phyloP scores from a whole-genome alignment of 2,797 vertebrate species.

The Pristis pectinata region DNA sequence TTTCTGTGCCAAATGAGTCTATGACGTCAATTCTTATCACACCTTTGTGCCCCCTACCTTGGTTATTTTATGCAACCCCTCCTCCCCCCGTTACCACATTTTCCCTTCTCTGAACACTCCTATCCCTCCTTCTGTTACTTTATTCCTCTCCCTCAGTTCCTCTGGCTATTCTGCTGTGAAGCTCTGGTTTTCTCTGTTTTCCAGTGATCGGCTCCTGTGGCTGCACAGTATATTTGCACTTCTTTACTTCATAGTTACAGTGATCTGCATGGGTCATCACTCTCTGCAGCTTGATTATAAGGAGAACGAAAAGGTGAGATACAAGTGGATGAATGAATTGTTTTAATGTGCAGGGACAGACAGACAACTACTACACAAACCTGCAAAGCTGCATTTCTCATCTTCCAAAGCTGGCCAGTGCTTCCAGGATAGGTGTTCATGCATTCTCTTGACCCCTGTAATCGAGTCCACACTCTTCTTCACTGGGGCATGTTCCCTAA shows the following conservation, averaged over 20 bases:
- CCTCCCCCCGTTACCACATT: too few relatives aligned
- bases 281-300: slow-evolving; percentile 74
- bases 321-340: neutral
- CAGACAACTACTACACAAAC: neutral
- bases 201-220: slow-evolving; percentile 82
- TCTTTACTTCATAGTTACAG: slow-evolving; percentile 81
- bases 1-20: too few relatives aligned
- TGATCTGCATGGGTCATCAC: slow-evolving; percentile 86
- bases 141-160: neutral
- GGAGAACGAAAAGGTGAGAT: slow-evolving; percentile 78
- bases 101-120: neutral
- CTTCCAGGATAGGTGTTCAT: neutral
- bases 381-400: neutral
- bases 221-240: slow-evolving; percentile 83
- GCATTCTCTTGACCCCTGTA: neutral
- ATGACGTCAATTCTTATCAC: too few relatives aligned
- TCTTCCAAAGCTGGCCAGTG: neutral
- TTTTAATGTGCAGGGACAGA: neutral
- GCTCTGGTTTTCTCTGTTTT: neutral
- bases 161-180: neutral
- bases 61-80: too few relatives aligned
- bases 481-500: neutral
- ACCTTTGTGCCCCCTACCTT: too few relatives aligned
- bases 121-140: neutral
- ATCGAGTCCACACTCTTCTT: neutral